Percentiles rank a stretch among this genome's conserved stretches.
phyloP scores from a whole-genome alignment of 2,888 invertebrate species.

The Agelastica alni region DNA sequence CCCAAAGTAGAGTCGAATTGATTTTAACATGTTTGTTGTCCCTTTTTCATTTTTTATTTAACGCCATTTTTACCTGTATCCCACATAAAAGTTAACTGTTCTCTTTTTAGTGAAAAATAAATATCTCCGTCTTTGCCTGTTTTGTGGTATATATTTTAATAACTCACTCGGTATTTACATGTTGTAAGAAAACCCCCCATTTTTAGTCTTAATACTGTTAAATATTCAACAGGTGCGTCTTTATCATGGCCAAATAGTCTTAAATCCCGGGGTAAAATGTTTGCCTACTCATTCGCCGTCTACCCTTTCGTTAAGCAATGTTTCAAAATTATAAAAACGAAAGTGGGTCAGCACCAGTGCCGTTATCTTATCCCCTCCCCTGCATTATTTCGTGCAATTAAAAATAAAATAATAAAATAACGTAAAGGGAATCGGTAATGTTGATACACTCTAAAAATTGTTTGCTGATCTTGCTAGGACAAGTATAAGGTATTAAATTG shows the following conservation, averaged over 20 bases:
- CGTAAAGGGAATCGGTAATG: too few relatives aligned
- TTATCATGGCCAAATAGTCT: slow-evolving; percentile 12
- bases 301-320: slow-evolving; percentile 6
- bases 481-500: too few relatives aligned
- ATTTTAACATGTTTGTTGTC: too few relatives aligned
- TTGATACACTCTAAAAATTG: too few relatives aligned
- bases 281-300: slow-evolving; percentile 6
- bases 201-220: slow-evolving; percentile 4
- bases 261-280: slow-evolving; percentile 16
- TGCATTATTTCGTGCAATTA: slow-evolving; percentile 10
- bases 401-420: slow-evolving; percentile 12
- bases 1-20: too few relatives aligned
- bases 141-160: too few relatives aligned
- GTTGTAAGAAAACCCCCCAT: not conserved
- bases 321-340: slow-evolving; percentile 14
- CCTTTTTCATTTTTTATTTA: too few relatives aligned
- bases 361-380: slow-evolving; percentile 8
- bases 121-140: too few relatives aligned
- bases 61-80: too few relatives aligned
- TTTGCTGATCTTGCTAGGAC: too few relatives aligned
- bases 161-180: not conserved
- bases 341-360: slow-evolving; percentile 12
- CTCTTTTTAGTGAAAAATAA: too few relatives aligned
- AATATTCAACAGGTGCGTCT: slow-evolving; percentile 21
- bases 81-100: too few relatives aligned